Conservation (phyloP, 2,113 vertebrate genomes). For the Oxyura jamaicensis region DNA sequence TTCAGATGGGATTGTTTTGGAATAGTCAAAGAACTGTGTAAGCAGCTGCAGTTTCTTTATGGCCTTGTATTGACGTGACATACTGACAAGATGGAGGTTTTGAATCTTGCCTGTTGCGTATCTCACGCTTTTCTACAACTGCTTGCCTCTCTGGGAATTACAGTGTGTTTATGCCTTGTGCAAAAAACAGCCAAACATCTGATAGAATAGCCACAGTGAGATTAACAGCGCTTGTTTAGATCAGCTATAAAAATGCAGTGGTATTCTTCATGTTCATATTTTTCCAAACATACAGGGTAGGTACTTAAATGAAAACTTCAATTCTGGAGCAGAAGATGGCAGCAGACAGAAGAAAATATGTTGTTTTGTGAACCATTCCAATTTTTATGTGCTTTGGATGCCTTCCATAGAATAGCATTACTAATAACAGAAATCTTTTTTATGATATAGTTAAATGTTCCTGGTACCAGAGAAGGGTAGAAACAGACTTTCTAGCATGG, state of each 20-base stretch:
- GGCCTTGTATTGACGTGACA: not conserved
- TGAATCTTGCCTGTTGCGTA: constrained; percentile 13
- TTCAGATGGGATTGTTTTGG: not conserved
- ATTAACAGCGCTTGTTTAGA: constrained; percentile 1
- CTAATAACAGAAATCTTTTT: constrained; percentile 11
- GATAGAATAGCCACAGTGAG: not conserved
- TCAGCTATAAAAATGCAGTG: not conserved
- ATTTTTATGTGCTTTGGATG: not conserved
- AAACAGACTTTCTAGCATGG: not conserved
- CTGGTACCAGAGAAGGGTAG: not conserved
- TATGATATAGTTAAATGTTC: not conserved
- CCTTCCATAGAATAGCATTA: not conserved
- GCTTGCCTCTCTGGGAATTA: not conserved
- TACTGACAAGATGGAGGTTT: not conserved
- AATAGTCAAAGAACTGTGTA: not conserved
- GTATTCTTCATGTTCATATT: not conserved
- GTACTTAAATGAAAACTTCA: constrained; percentile 24
- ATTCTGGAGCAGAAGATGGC: constrained; percentile 55
- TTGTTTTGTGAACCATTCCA: not conserved
- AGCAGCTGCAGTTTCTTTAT: not conserved
- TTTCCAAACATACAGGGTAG: not conserved
- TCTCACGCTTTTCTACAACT: not conserved
- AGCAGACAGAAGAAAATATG: constrained; percentile 47
- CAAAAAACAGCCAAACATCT: not conserved
- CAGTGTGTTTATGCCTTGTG: not conserved